These are phyloP conservation scores for Fringilla coelebs DNA, from an alignment of 2,797 vertebrate genomes.

Conservation along the genomic window DNA sequence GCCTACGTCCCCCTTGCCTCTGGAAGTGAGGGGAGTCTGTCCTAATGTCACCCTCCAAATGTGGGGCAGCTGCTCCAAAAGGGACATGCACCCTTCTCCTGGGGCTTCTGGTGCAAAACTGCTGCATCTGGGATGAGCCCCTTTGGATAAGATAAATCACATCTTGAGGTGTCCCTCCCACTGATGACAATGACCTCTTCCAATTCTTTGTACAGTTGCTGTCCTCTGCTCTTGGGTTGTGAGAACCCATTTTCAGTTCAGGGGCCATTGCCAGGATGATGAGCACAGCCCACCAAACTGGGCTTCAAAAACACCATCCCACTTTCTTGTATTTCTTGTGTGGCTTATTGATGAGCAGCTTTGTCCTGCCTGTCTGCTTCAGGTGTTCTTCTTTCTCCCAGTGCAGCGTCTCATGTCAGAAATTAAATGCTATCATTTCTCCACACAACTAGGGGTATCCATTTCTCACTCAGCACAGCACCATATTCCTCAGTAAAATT, in stretches of 20 bases:
- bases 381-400: background rate
- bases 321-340: background rate
- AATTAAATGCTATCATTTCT: background rate
- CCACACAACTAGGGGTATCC: background rate
- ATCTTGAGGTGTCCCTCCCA: background rate
- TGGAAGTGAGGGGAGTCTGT: background rate
- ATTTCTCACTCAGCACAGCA: background rate
- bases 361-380: background rate
- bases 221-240: background rate
- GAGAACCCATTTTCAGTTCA: background rate
- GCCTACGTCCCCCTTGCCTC: background rate
- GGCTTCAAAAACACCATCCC: background rate
- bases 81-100: background rate
- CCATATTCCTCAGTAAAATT: background rate
- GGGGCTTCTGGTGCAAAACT: background rate
- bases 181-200: background rate
- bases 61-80: background rate
- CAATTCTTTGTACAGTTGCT: background rate
- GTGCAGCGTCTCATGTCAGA: background rate
- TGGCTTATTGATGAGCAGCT: background rate
- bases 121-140: background rate
- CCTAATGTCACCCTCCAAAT: fast-evolving
- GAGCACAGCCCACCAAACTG: background rate
- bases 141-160: background rate
- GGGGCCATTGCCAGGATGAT: background rate